Evolutionary conservation across 2,888 invertebrate species (phyloP).

Genomic region (Camponotus fellah): DNA sequence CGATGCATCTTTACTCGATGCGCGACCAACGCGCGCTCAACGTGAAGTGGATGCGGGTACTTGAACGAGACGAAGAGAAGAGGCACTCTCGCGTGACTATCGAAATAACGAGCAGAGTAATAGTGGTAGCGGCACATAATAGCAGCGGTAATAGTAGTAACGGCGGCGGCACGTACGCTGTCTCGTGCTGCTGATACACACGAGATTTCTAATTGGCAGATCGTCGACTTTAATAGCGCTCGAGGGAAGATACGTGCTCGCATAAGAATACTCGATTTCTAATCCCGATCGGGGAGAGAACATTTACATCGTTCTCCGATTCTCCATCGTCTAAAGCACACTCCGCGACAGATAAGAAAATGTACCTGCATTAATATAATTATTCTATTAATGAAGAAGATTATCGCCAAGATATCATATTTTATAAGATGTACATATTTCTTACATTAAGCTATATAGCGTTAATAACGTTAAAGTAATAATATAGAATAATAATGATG

Average conservation of each 20-base stretch:
- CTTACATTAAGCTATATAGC: background rate
- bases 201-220: conserved; percentile 74
- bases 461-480: background rate
- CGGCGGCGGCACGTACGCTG: conserved; percentile 58
- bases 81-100: conserved; percentile 69
- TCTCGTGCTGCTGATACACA: conserved; percentile 59
- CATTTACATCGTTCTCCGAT: conserved; percentile 37
- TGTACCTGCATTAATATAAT: background rate
- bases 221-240: conserved; percentile 69
- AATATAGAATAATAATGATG: background rate
- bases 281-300: conserved; percentile 49
- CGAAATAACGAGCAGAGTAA: conserved; percentile 71
- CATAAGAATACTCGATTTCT: conserved; percentile 56
- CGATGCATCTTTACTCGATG: conserved; percentile 45
- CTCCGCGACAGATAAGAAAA: background rate
- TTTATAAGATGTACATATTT: background rate
- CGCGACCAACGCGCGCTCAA: conserved; percentile 9
- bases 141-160: conserved; percentile 65
- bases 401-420: background rate
- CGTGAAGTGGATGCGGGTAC: conserved; percentile 62
- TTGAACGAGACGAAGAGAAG: conserved; percentile 20
- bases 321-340: background rate
- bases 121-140: conserved; percentile 70
- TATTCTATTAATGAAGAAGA: background rate
- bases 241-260: conserved; percentile 56